Base-by-base conservation (phyloP, 2,888 invertebrate genomes). In the Artemia sp. region DNA sequence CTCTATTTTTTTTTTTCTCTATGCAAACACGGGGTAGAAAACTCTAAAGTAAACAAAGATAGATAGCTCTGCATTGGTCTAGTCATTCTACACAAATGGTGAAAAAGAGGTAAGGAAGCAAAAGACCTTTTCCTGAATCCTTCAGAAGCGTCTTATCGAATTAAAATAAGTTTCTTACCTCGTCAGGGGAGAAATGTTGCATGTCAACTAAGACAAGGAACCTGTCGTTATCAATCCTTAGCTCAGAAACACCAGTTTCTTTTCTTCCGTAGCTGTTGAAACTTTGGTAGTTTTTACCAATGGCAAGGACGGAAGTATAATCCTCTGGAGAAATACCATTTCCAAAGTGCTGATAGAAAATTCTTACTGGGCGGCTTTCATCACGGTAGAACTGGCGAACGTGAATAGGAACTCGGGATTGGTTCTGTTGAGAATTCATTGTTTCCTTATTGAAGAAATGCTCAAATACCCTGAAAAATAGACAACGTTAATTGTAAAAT, bases 361-460 rank as follows among this genome's bases (percentile, higher is more conserved):
- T 58, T 24, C 24, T 58, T 19, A 58, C 64, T 9, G 64, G 64
- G 24, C 64, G 64, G 14, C 14, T 58, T 58, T 58, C 64, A 9
- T 58, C 64, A 9, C 64, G 64, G 64, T 58, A 58, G 64, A 58
- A 58, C 64, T 58, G 64, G 64, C 64, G 64, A 58, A 58, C 64
- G 10, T 58, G 64, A 58, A 58, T 10, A 58, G 64, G 64, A 10
- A 58, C 64, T 8, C 64, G 64, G 38, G 38, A 38, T 58, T 58
- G 64, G 64, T 58, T 58, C 12, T 10, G n/a, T 24, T 58, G 64
- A 0, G 11, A 9, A 24, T 58, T 58, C 64, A 58, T 58, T n/a
- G 64, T 58, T 58, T 1, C 6, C 38, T 6, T 38, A 38, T 38
- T 38, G 38, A 38, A 38, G 38, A 38, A 38, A 38, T 38, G 38